Base-by-base conservation (phyloP, 2,888 invertebrate species). In the Phragmatobia fuliginosa region DNA sequence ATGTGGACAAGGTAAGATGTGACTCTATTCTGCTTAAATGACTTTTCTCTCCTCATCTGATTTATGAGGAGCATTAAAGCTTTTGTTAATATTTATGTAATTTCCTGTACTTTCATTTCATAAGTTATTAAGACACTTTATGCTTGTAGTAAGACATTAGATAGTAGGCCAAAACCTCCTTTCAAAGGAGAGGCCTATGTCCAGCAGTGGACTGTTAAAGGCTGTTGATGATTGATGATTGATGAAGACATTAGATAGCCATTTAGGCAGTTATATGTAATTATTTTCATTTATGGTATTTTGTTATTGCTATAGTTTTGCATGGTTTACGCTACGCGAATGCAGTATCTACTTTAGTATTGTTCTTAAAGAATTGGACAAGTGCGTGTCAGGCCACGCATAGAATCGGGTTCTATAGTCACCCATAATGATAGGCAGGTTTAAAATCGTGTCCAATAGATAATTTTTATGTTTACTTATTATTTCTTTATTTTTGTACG, bases 1-100 rank as follows among this genome's bases (percentile, higher is more conserved):
- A 94, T 89, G 86, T 94, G 89, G 94, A 94, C 69, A 92, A 95
- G 94, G 94, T 95, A 94, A 94, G 94, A 84, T 72, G 72, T 77
- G 69, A 72, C 52, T 68, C 60, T 69, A 76, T 75, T 76, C 84
- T 75, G 52, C 28, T 78, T 76, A 73, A 83, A 74, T 79, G 71
- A 68, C 31, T 49, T 62, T 67, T 69, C 56, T 65, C 36, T 72
- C 73, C 67, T 74, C 59, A 71, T 60, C 64, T 65, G 66, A 66
- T 72, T 73, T 67, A 68, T 76, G 38, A 25, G 41, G 62, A 59
- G 66, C 62, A 74, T 71, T 73, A 62, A 62, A 68, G n/a, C 59
- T 18, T 41, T 52, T 68, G 66, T 63, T 67, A 72, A 74, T 73
- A 68, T 72, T 74, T 61, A n/a, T n/a, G n/a, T n/a, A 14, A 41